Percentiles rank a stretch among this genome's conserved stretches.
phyloP scores from a whole-genome alignment of 2,797 vertebrate species.

The Coreius guichenoti region DNA sequence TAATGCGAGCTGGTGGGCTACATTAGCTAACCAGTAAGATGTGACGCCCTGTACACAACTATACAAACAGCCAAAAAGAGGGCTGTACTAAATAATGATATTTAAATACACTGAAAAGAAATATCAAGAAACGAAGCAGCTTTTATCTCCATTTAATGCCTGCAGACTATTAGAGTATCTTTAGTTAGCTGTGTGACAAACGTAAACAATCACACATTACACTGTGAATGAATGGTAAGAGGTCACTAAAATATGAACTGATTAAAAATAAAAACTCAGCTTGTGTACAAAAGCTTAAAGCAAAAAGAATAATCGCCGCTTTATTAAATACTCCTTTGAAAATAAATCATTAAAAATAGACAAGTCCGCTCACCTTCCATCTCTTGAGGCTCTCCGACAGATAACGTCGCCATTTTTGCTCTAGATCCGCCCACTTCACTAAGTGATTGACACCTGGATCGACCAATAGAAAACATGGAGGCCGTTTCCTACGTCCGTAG shows the following conservation, averaged over 20 bases:
- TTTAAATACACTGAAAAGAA: background rate
- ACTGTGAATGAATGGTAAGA: conserved; percentile 43
- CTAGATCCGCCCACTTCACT: conserved; percentile 69
- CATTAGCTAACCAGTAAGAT: background rate
- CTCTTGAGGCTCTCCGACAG: conserved; percentile 82
- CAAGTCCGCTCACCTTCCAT: conserved; percentile 82
- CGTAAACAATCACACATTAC: conserved; percentile 53
- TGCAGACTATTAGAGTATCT: background rate
- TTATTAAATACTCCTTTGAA: accelerated
- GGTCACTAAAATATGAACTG: background rate
- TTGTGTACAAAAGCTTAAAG: background rate
- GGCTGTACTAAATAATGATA: background rate
- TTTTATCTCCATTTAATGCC: background rate
- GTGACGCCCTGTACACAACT: conserved; percentile 10
- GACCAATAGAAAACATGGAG: conserved; percentile 67
- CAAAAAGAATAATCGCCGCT: background rate
- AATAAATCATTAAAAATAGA: conserved; percentile 27
- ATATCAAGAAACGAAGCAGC: background rate
- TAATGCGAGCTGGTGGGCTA: conserved; percentile 7
- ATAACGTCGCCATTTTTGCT: conserved; percentile 80
- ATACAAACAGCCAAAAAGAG: background rate
- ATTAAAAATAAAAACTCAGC: background rate
- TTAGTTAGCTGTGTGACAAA: conserved; percentile 18
- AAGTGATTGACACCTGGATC: conserved; percentile 68
- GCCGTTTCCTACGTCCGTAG: background rate